Base-by-base conservation (phyloP, 2,888 invertebrate species). In the Chymomyza caudatula region DNA sequence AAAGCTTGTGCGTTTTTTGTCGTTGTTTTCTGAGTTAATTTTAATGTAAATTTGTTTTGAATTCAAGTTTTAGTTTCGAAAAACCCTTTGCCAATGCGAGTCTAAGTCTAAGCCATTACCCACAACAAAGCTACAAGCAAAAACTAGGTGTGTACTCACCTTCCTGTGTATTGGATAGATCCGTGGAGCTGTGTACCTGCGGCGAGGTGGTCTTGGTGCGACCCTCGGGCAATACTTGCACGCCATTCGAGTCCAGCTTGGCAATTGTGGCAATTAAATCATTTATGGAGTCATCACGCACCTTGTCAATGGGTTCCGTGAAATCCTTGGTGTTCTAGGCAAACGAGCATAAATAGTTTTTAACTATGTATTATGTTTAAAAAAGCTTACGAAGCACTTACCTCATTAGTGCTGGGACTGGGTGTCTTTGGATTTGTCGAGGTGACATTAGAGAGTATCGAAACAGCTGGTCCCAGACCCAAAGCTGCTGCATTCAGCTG, bases 261-360 rank as follows among this genome's bases (percentile, higher is more conserved):
- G 96, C 96, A 88, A 96, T 96, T 66, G 96, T 96, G 65, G 95
- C 95, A 94, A 96, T 95, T 74, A 96, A 91, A 92, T 96, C 96
- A 88, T 95, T 95, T 69, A 96, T 94, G 1, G 95, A 95, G 88
- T 96, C 96, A 88, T 95, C 95, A 89, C 96, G 95, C 88, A 95
- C 95, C 88, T 95, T 95, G 90, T 96, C 96, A 85, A 96, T 92
- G 76, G 92, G 93, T 74, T 93, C 92, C 68, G 93, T 93, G 42
- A 93, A 92, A 78, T 93, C 94, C 75, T 91, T 91, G 85, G 93
- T 92, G 64, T 87, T 89, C 89, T 37, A 37, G 2, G 4, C 3
- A 57, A 42, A 56, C 19, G n/a, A 29, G 29, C 15, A 23, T 11
- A 23, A 42, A 5, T 20, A 57, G 51, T 53, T 47, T 3, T 19